Evolutionary conservation across 2,797 vertebrate genomes (phyloP), one percentile per base, ranked within the genome.

Genomic region (Siniperca obscura): DNA sequence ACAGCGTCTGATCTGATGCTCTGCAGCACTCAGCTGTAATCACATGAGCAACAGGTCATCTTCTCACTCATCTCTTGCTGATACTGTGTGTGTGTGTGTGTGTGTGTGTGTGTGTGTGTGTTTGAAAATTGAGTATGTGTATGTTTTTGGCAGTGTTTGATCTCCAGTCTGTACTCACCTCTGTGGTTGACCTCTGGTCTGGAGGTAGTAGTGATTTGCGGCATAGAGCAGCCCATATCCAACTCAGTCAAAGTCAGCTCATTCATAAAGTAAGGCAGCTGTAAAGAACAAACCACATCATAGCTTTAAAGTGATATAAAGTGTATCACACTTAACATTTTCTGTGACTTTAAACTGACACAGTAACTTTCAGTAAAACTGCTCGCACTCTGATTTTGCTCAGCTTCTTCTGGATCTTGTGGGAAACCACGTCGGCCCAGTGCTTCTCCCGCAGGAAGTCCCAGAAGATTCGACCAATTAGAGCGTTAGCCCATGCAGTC

Each of bases 251-350:
- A 93, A 0, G 94, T 95, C 91, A 98, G 93, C 85, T 97, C 97
- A 2, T 98, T 96, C 97, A 98, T 97, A 76, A 98, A 98, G 82
- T 97, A 97, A 0, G 97, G 97, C 91, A 98, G 90, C 97, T 98
- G 93, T 42, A 48, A 80, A 70, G 16, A 27, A 56, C 0, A 60
- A 0, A 52, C 1, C 25, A 70, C 0, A 25, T 34, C 22, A 77
- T 12, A 13, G 16, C 19, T 71, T 73, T 64, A 42, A 81, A 60
- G 52, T 13, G 0, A 25, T 48, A n/a, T 30, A 0, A 56, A 25
- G 59, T 48, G 21, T 1, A 11, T 40, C 13, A 12, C 13, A 71
- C n/a, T 67, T 27, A 3, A 13, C 53, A 5, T 56, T 27, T 65
- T 61, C 59, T 70, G 25, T 53, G 50, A 55, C 4, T 74, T 68